A percentile compares a stretch with the other conserved stretches of the same genome.
phyloP scores from a whole-genome alignment of 1,140 invertebrate species.

The Hyphantria cunea region DNA sequence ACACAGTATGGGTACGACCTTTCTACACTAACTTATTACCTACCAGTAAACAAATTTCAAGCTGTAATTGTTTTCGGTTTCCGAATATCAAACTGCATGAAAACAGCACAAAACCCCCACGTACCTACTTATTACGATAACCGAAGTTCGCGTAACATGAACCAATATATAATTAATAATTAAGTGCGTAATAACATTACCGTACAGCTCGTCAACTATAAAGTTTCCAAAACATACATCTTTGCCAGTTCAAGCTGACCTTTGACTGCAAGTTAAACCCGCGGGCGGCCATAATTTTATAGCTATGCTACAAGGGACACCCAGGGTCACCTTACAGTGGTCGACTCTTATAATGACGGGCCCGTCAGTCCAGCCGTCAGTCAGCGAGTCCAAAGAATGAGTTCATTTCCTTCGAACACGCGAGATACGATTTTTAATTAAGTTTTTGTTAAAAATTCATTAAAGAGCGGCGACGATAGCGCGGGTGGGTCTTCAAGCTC shows the following conservation, averaged over 20 bases:
- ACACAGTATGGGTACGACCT: neutral
- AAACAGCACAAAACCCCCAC: neutral
- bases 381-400: conserved; percentile 71
- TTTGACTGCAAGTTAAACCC: conserved; percentile 34
- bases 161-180: conserved; percentile 56
- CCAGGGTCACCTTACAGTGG: conserved; percentile 48
- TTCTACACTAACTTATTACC: too few species aligned
- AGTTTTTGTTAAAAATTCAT: conserved; percentile 81
- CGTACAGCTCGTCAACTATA: conserved; percentile 53
- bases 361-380: conserved; percentile 72
- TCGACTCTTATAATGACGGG: conserved; percentile 60
- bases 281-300: conserved; percentile 38
- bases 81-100: neutral
- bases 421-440: conserved; percentile 80
- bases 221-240: conserved; percentile 61
- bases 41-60: too few species aligned
- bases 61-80: too few species aligned
- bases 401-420: conserved; percentile 79
- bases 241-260: conserved; percentile 46
- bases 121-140: conserved; percentile 16
- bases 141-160: conserved; percentile 40
- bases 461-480: conserved; percentile 59
- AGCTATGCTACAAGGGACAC: conserved; percentile 38
- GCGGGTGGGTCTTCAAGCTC: conserved; percentile 45
- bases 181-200: conserved; percentile 57